phyloP scores from a whole-genome alignment of 2,797 vertebrate species.

The Gouania willdenowi region DNA sequence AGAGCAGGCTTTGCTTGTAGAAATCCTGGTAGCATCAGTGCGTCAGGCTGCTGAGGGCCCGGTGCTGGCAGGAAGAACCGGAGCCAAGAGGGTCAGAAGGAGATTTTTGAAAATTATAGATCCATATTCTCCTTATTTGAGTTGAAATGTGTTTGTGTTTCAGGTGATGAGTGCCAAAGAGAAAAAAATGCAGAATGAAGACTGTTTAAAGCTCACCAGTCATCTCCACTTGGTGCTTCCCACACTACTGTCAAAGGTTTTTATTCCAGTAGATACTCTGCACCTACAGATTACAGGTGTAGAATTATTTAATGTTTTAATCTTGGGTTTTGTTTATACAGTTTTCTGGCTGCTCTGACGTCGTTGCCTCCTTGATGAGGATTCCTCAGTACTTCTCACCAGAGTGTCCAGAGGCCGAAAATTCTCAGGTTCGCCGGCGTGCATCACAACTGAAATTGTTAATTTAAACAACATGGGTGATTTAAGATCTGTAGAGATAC shows the following conservation, averaged over 20 bases:
- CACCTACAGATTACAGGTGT: not conserved
- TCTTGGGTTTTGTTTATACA: constrained; percentile 41
- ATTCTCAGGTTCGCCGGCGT: constrained; percentile 70
- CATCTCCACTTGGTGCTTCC: constrained; percentile 84
- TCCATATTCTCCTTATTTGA: no score
- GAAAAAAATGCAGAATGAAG: constrained; percentile 82
- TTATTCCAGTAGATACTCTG: not conserved
- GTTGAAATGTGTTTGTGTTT: not conserved
- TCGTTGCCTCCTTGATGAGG: constrained; percentile 80
- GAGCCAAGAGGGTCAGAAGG: constrained; percentile 80
- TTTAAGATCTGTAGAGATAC: no score
- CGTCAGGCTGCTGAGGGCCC: constrained; percentile 86
- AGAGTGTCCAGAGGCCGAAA: constrained; percentile 59
- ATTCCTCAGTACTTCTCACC: constrained; percentile 85
- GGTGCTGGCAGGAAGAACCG: constrained; percentile 79
- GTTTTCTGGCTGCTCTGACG: constrained; percentile 79
- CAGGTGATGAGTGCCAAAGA: constrained; percentile 82
- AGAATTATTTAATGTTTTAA: no score
- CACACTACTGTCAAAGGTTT: constrained; percentile 85
- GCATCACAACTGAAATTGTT: not conserved
- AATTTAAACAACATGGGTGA: no score
- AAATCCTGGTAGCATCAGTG: constrained; percentile 82
- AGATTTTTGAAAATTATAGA: no score
- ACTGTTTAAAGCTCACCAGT: constrained; percentile 82
- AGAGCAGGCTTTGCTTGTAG: constrained; percentile 77